These are phyloP conservation scores for Octodon degus DNA, from an alignment of 2,113 vertebrate genomes.

Conservation along the genomic window DNA sequence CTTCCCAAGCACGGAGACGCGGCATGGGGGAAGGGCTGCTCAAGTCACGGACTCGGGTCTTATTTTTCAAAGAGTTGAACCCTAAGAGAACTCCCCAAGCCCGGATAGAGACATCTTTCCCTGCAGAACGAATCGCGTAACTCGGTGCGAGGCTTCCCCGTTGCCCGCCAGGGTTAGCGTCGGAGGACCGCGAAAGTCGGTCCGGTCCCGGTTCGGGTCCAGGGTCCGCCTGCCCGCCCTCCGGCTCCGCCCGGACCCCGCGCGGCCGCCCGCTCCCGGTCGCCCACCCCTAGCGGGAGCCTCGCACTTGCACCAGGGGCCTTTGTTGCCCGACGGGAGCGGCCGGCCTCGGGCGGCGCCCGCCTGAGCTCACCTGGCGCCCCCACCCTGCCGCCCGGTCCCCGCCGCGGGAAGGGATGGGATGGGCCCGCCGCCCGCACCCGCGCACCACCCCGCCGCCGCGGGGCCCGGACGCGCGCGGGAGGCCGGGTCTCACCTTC, in stretches of 20 bases:
- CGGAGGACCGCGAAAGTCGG: background rate
- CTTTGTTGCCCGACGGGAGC: conserved; percentile 71
- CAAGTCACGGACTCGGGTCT: background rate
- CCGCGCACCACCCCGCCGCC: background rate
- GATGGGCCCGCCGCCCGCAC: background rate
- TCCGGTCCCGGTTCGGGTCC: background rate
- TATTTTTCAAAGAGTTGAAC: background rate
- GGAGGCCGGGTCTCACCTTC: conserved; percentile 71
- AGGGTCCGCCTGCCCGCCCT: background rate
- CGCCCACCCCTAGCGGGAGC: background rate
- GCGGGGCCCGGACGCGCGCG: background rate
- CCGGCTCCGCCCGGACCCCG: background rate
- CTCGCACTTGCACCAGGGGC: background rate
- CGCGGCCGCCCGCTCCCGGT: background rate
- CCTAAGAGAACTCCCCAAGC: background rate
- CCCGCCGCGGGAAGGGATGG: background rate
- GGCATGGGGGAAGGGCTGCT: conserved; percentile 42
- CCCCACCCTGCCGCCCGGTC: background rate
- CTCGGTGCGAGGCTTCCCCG: background rate
- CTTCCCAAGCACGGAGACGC: background rate
- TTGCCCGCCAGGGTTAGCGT: background rate
- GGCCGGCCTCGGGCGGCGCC: background rate
- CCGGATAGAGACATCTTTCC: background rate
- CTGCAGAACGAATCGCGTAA: background rate
- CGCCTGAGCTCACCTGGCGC: conserved; percentile 62